Percentiles rank a stretch among this genome's conserved stretches.
Conservation (phyloP, 2,797 vertebrate species). For the Mormyrus proboscirostris region DNA sequence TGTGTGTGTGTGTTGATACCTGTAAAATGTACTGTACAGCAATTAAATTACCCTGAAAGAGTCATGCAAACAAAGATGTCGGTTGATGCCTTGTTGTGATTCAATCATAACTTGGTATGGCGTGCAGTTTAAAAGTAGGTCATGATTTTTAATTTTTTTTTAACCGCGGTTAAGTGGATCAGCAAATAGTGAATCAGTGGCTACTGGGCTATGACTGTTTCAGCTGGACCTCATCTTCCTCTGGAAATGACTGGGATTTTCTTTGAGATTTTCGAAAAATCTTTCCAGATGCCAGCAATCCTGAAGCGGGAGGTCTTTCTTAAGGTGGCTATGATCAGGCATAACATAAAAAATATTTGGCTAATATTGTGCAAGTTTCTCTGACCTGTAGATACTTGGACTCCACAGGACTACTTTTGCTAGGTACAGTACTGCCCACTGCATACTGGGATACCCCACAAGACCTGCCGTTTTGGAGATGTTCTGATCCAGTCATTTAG, state of each 20-base stretch:
- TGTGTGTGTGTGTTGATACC: too few species aligned
- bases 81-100: too few species aligned
- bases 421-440: neutral
- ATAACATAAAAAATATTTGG: neutral
- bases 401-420: neutral
- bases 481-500: neutral
- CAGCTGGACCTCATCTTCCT: slow-evolving; percentile 47
- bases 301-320: slow-evolving; percentile 23
- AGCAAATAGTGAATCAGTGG: too few species aligned
- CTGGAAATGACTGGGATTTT: slow-evolving; percentile 51
- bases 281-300: slow-evolving; percentile 39
- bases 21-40: too few species aligned
- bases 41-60: too few species aligned
- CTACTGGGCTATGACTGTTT: neutral
- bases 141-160: too few species aligned
- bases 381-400: neutral
- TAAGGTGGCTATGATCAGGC: neutral
- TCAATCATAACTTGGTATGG: too few species aligned
- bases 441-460: neutral
- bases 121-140: too few species aligned
- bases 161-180: too few species aligned
- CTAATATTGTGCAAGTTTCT: neutral
- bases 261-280: slow-evolving; percentile 63
- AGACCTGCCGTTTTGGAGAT: neutral
- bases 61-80: too few species aligned